These are phyloP conservation scores for Lepilemur ruficaudatus DNA, from an alignment of 2,797 vertebrate genomes.

Conservation along the genomic window DNA sequence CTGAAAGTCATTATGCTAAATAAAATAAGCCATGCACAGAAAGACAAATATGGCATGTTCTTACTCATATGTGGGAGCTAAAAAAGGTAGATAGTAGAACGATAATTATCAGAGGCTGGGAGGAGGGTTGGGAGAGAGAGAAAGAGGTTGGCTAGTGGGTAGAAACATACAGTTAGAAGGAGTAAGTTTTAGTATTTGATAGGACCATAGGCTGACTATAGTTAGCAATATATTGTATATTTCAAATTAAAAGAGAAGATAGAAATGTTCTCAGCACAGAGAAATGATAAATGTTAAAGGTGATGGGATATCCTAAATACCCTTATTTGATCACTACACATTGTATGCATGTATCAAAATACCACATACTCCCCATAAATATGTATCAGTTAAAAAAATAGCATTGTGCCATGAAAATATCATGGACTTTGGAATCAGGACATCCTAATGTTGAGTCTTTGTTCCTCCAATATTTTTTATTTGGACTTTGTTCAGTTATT, in stretches of 20 bases:
- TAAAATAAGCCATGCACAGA: not conserved
- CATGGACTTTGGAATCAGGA: not conserved
- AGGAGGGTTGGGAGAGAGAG: not conserved
- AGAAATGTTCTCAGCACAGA: not conserved
- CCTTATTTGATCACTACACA: not conserved
- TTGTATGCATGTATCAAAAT: not conserved
- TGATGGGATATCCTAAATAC: not conserved
- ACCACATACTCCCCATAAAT: not conserved
- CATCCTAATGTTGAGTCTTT: not conserved
- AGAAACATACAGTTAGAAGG: not conserved
- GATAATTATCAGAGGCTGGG: not conserved
- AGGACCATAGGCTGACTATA: not conserved
- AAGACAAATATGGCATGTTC: not conserved
- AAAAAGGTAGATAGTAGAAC: not conserved
- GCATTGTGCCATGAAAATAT: not conserved
- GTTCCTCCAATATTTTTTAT: not conserved
- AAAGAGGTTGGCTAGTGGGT: not conserved
- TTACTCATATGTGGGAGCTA: not conserved
- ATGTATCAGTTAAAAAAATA: not conserved
- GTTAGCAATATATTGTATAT: not conserved
- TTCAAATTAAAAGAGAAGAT: not conserved
- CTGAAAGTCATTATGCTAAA: not conserved
- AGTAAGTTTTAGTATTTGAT: not conserved
- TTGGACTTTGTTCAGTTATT: not conserved
- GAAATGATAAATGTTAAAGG: not conserved